Evolutionary conservation across 2,888 invertebrate genomes (phyloP).

Genomic region (Allolobophora icterica): DNA sequence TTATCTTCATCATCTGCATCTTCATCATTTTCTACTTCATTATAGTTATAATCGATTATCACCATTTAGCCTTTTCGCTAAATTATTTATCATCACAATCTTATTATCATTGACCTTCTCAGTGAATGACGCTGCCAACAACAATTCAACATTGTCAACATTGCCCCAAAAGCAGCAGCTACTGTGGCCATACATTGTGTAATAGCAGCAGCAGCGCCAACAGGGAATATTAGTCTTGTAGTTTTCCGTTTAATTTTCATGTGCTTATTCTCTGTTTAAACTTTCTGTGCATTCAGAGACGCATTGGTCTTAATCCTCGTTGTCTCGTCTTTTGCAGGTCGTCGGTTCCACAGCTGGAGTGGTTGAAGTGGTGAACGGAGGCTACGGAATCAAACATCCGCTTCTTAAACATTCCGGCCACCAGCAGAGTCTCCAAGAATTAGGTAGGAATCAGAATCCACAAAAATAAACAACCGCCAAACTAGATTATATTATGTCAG

Average conservation of each 20-base stretch:
- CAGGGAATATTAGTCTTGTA: neutral
- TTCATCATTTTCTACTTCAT: neutral
- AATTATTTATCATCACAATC: no score
- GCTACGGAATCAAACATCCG: conserved; percentile 61
- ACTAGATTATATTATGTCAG: neutral
- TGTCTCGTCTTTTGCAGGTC: neutral
- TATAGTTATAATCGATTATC: neutral
- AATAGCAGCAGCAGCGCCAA: no score
- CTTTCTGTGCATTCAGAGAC: neutral
- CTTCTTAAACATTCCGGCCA: conserved; percentile 46
- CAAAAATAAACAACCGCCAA: neutral
- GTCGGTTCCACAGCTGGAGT: neutral
- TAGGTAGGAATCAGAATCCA: conserved; percentile 41
- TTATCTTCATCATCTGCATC: neutral
- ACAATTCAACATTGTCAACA: no score
- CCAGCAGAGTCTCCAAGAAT: conserved; percentile 39
- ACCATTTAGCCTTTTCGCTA: neutral
- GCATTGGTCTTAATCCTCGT: neutral
- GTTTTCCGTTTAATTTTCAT: neutral
- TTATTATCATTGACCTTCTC: no score
- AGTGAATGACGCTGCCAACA: no score
- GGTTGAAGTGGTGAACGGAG: conserved; percentile 60
- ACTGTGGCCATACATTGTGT: no score
- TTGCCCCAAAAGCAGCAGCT: no score
- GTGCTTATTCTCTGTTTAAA: neutral